These are phyloP conservation scores for Hirundo rustica DNA, from an alignment of 2,797 vertebrate species.

Conservation along the genomic window DNA sequence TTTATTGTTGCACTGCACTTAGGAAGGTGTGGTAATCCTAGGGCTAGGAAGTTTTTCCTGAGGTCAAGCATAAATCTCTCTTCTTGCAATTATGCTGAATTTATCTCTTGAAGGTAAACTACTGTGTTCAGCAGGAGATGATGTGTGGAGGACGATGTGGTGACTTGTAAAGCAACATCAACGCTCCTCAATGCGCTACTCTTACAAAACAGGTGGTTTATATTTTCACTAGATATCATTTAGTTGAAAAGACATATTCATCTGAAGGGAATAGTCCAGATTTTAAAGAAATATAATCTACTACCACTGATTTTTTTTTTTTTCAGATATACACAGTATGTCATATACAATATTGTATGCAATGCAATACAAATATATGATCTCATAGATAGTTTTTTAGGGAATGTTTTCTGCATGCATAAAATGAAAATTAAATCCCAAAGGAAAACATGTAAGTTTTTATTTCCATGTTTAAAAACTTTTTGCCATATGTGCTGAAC, in stretches of 20 bases:
- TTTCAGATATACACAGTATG: not conserved
- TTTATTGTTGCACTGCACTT: not conserved
- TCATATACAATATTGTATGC: not conserved
- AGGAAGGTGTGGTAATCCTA: not conserved
- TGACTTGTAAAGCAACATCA: not conserved
- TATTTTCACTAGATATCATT: not conserved
- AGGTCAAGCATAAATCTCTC: conserved; percentile 11
- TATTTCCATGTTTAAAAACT: not conserved
- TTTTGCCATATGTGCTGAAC: not conserved
- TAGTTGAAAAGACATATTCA: not conserved
- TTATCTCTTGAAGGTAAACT: conserved; percentile 17
- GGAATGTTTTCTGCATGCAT: not conserved
- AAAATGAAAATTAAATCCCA: not conserved
- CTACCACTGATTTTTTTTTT: not conserved
- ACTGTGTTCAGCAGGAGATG: not conserved
- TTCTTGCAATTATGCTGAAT: not conserved
- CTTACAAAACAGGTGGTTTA: not conserved
- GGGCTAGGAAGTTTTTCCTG: not conserved
- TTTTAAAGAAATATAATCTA: conserved; percentile 9
- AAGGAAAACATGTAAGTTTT: conserved; percentile 28
- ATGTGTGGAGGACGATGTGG: not conserved
- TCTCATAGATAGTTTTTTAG: not conserved
- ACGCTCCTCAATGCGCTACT: not conserved
- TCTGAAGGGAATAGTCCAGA: not conserved
- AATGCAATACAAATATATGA: not conserved